phyloP scores from a whole-genome alignment of 2,113 vertebrate species.

The Charadrius vociferus region DNA sequence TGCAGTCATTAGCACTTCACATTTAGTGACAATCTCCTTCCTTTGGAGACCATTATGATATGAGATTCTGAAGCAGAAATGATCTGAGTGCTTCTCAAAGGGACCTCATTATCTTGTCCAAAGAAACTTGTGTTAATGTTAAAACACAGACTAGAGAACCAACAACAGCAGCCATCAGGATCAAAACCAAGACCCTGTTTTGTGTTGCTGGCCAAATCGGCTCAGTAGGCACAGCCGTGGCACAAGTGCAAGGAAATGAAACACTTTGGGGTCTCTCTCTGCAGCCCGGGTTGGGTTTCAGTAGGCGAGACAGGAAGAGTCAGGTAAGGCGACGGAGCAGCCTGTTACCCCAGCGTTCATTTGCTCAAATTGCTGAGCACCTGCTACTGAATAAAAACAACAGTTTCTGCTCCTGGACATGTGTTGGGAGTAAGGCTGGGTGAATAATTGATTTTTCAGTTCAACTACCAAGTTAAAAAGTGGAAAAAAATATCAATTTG shows the following conservation, averaged over 20 bases:
- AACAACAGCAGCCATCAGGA: neutral
- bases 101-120: neutral
- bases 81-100: neutral
- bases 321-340: neutral
- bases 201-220: neutral
- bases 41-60: neutral
- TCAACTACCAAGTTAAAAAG: conserved; percentile 30
- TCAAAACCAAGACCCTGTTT: neutral
- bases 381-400: neutral
- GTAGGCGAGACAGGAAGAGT: neutral
- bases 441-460: conserved; percentile 58
- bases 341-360: neutral
- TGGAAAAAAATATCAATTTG: conserved; percentile 7
- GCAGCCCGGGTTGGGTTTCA: neutral
- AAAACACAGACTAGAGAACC: neutral
- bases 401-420: neutral
- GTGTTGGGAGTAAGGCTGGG: neutral
- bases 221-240: neutral
- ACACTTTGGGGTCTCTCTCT: neutral
- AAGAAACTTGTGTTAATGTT: neutral
- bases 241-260: neutral
- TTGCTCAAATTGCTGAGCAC: neutral
- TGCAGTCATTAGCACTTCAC: neutral
- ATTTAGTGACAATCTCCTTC: neutral
- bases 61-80: neutral